Percentiles rank a stretch among this genome's conserved stretches.
Evolutionary conservation across 2,888 invertebrate genomes (phyloP).

Genomic region (Nemapogon koenigi): DNA sequence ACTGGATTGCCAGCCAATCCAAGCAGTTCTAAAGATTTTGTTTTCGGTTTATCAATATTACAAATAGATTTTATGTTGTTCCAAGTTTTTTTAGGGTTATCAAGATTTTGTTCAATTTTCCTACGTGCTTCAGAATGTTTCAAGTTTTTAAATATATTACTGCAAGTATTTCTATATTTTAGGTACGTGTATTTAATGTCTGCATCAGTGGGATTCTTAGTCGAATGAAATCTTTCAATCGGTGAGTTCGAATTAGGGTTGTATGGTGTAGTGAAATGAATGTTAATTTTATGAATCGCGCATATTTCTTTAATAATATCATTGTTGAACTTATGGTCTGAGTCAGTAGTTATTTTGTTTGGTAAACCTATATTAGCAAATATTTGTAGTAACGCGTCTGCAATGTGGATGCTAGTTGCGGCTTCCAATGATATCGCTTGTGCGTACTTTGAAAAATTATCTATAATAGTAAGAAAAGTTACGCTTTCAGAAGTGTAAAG

Average conservation of each 20-base stretch:
- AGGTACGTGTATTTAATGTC: too few species aligned
- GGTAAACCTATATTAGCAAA: slow-evolving; percentile 1
- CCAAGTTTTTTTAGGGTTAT: too few species aligned
- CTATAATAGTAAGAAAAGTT: slow-evolving; percentile 13
- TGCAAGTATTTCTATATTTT: too few species aligned
- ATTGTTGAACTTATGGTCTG: background rate
- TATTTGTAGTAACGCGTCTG: background rate
- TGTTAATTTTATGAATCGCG: background rate
- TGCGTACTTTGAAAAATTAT: slow-evolving; percentile 14
- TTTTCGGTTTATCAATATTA: too few species aligned
- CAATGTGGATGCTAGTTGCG: slow-evolving; percentile 2
- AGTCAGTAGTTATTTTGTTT: slow-evolving; percentile 1
- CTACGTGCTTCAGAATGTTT: too few species aligned
- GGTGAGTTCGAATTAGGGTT: slow-evolving; percentile 19
- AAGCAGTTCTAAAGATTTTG: too few species aligned
- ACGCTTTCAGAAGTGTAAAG: slow-evolving; percentile 1
- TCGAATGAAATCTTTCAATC: slow-evolving; percentile 18
- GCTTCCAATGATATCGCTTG: slow-evolving; percentile 14
- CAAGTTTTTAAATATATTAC: too few species aligned
- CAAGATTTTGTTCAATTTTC: too few species aligned
- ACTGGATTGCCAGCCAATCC: too few species aligned
- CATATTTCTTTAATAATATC: slow-evolving; percentile 3
- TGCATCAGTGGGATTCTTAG: too few species aligned
- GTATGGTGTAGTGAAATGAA: slow-evolving; percentile 19
- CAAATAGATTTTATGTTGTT: too few species aligned